Base-by-base conservation (phyloP, 23 tunicate species). In the Ascidia mentula region DNA sequence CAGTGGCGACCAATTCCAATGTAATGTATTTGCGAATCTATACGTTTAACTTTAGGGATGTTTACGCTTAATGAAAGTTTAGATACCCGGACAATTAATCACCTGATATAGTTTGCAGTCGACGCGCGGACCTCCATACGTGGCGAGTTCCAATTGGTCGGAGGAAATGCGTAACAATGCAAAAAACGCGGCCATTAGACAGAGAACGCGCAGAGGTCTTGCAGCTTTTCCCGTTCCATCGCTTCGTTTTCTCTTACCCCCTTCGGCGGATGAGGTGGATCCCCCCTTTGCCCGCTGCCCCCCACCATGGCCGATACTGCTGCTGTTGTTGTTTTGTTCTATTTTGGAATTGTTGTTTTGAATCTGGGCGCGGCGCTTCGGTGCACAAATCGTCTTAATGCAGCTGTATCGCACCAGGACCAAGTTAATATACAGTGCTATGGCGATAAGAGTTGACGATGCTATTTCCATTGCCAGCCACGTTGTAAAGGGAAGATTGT, bases 71-170 rank as follows among this genome's bases (percentile, higher is more conserved):
- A 9, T 20, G 22, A 20, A 53, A 12, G 53, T 42, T 42, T 12
- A 42, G 15, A 42, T 9, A 42, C 53, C 53, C 53, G 53, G 15
- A 9, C 53, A 12, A 42, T 12, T 42, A 42, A 3, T 53, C 6
- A 84, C 87, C 81, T 84, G 87, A 39, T 84, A 84, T 0, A 84
- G 40, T 61, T 76, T 76, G 87, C 87, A 84, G 81, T 84, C 61
- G 38, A 84, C 60, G 26, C 87, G 40, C 40, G 59, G 72, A 0
- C 76, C 34, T n/a, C 87, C 81, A 72, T 85, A 85, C 40, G 89
- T 85, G 22, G 72, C 89, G 1, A 85, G 82, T 78, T 85, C 89
- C 72, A 85, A 46, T 45, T 85, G 89, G 38, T 85, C 89, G 17
- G 82, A 40, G 0, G 61, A 1, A 26, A 85, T 78, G 1, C 89